These are phyloP conservation scores for Bembecia ichneumoniformis DNA, from an alignment of 2,888 invertebrate species.

Conservation along the genomic window DNA sequence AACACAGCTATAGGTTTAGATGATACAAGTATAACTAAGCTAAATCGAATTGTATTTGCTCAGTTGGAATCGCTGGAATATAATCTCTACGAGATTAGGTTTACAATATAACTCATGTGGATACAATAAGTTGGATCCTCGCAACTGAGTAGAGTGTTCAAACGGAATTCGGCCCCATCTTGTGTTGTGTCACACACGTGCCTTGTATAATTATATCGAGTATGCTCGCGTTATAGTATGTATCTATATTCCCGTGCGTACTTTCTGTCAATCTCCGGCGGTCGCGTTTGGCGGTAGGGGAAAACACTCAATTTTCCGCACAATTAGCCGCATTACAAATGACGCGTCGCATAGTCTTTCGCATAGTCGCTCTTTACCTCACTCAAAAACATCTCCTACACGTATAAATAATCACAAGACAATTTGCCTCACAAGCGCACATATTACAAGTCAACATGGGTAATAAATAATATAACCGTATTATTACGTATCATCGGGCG, in stretches of 20 bases:
- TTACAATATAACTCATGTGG: not conserved
- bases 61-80: not conserved
- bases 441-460: not conserved
- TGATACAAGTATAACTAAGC: too few species aligned
- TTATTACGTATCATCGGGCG: not conserved
- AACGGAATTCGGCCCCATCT: not conserved
- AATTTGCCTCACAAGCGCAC: not conserved
- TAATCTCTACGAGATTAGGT: not conserved
- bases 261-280: not conserved
- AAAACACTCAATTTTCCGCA: conserved; percentile 16
- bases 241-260: too few species aligned
- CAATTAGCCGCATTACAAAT: conserved; percentile 12
- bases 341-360: not conserved
- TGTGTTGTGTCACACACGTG: not conserved
- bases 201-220: too few species aligned
- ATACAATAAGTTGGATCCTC: not conserved
- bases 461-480: not conserved
- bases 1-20: not conserved
- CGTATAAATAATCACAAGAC: not conserved
- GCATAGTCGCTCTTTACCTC: not conserved
- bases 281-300: conserved; percentile 6
- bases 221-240: too few species aligned
- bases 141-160: not conserved
- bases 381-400: not conserved
- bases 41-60: not conserved